phyloP scores from a whole-genome alignment of 1,140 invertebrate species.

The Berghia stephanieae region DNA sequence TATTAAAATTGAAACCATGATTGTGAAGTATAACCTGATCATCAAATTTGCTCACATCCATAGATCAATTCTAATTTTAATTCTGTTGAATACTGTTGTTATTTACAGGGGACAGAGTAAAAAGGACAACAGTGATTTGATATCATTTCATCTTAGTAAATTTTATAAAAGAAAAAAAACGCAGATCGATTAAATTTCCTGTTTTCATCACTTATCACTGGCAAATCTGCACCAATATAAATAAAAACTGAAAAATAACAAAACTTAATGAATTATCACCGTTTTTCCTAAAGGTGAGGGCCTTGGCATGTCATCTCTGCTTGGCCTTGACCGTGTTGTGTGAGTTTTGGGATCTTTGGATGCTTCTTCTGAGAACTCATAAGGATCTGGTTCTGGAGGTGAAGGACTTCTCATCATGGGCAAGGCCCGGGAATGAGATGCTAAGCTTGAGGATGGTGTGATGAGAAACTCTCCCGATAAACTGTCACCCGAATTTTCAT shows the following conservation, averaged over 20 bases:
- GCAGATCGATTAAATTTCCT: background rate
- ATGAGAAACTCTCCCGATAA: conserved; percentile 31
- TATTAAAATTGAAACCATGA: too few species aligned
- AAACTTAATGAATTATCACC: conserved; percentile 11
- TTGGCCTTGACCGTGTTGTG: conserved; percentile 50
- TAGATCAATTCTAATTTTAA: too few species aligned
- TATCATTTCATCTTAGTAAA: too few species aligned
- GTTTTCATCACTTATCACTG: too few species aligned
- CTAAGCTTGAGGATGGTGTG: conserved; percentile 37
- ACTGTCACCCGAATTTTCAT: conserved; percentile 34
- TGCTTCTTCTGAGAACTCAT: conserved; percentile 64
- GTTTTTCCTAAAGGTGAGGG: conserved; percentile 26
- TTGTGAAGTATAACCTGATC: too few species aligned
- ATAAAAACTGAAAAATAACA: background rate
- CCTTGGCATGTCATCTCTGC: conserved; percentile 51
- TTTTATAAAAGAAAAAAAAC: background rate
- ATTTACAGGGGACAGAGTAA: background rate
- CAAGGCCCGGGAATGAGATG: conserved; percentile 39
- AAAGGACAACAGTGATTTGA: background rate
- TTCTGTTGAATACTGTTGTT: too few species aligned
- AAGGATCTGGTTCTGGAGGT: conserved; percentile 58
- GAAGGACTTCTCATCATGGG: conserved; percentile 42
- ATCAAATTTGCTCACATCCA: too few species aligned
- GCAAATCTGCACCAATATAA: too few species aligned
- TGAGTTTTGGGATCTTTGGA: conserved; percentile 56